Evolutionary conservation across 2,888 invertebrate species (phyloP), one percentile per base, ranked within the genome.

Genomic region (Aphrophora alni): DNA sequence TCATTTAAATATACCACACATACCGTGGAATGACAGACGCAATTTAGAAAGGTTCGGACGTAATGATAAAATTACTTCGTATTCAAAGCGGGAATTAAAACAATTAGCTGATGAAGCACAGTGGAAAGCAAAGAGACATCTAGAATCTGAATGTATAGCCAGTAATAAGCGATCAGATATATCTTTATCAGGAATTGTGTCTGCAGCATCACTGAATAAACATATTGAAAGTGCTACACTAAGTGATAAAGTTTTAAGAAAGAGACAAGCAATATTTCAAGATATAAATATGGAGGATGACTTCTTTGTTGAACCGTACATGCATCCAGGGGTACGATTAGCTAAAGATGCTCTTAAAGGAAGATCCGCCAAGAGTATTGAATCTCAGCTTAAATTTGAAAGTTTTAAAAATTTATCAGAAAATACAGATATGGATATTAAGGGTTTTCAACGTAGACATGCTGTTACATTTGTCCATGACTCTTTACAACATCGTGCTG

Each of bases 291-390:
- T 59, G 59, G 59, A 59, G 26, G 77, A 73, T 74, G 77, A 68
- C 27, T 74, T 77, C 27, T 73, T 72, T 17, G 25, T 72, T 21
- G 80, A 80, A 24, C 51, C 77, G 0, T 21, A 38, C n/a, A 38
- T 80, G 3, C 80, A 80, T 38, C 77, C 80, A 14, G 68, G 76
- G 14, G 69, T 77, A 5, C 24, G n/a, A 73, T 71, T 59, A 24
- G 68, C 74, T n/a, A 80, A 77, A 38, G 77, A 80, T 33, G 90
- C 89, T 85, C 87, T 94, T 73, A 91, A 93, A 85, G 95, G 94
- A 75, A 95, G 93, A 90, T 95, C 95, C 1, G 95, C 95, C 7
- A 92, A 91, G 86, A 92, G 92, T 72, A 95, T 95, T 82, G 93
- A 88, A 83, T 87, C 87, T 76, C 87, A 88, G 24, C 82, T 89